Conservation (phyloP, 2,797 vertebrate species). For the Neomorphus geoffroyi region DNA sequence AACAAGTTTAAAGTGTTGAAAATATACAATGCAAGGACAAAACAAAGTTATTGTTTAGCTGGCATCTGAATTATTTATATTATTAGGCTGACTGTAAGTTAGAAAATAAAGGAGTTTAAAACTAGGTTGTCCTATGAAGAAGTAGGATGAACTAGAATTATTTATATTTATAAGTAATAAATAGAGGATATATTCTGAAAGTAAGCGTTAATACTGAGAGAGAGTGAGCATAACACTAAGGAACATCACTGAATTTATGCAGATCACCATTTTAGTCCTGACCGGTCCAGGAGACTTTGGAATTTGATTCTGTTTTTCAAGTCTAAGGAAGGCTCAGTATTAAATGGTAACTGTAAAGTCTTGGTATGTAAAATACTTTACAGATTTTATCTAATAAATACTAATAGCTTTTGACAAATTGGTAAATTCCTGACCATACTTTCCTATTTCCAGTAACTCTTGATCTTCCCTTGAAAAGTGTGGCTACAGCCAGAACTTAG, state of each 20-base stretch:
- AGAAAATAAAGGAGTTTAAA: background rate
- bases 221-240: background rate
- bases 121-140: background rate
- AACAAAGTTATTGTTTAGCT: constrained; percentile 36
- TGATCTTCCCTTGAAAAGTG: background rate
- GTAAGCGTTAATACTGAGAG: background rate
- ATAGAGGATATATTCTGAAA: background rate
- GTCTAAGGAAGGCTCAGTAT: background rate
- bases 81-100: background rate
- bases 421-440: background rate
- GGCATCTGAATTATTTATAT: constrained; percentile 3
- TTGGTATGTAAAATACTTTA: background rate
- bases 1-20: constrained; percentile 43
- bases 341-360: background rate
- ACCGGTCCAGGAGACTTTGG: background rate
- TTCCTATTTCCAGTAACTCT: background rate
- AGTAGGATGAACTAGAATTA: background rate
- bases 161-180: background rate
- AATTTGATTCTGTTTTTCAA: background rate
- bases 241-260: background rate
- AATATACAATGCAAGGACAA: constrained; percentile 23
- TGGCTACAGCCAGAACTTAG: background rate
- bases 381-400: background rate
- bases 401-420: background rate
- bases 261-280: background rate